Evolutionary conservation across 2,113 vertebrate species (phyloP).

Genomic region (Peromyscus maniculatus): DNA sequence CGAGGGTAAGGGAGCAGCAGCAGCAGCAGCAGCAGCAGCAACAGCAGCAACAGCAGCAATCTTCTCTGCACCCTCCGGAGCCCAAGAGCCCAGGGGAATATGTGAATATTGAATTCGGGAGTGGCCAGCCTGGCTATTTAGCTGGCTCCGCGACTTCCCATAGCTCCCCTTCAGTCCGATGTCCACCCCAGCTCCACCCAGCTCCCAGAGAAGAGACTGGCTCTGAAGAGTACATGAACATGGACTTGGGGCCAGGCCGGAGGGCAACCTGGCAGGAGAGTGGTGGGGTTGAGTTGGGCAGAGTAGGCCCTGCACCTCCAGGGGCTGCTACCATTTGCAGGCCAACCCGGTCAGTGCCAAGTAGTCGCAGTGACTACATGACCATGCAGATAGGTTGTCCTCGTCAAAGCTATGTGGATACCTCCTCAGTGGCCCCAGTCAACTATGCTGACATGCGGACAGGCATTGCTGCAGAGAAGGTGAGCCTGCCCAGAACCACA

Average conservation of each 20-base stretch:
- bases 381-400: slow-evolving; percentile 87
- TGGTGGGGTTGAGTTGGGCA: slow-evolving; percentile 64
- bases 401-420: slow-evolving; percentile 83
- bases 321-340: slow-evolving; percentile 63
- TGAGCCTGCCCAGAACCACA: slow-evolving; percentile 58
- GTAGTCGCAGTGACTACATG: slow-evolving; percentile 88
- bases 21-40: slow-evolving; percentile 74
- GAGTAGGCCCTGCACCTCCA: slow-evolving; percentile 71
- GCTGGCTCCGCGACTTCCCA: slow-evolving; percentile 66
- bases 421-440: slow-evolving; percentile 78
- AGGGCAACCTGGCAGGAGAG: slow-evolving; percentile 80
- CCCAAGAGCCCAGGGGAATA: slow-evolving; percentile 94
- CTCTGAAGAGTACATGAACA: slow-evolving; percentile 92
- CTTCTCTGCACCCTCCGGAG: slow-evolving; percentile 86
- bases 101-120: slow-evolving; percentile 92
- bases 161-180: slow-evolving; percentile 76
- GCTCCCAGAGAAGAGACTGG: slow-evolving; percentile 78
- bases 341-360: slow-evolving; percentile 75
- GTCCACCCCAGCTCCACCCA: slow-evolving; percentile 76
- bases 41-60: slow-evolving; percentile 63
- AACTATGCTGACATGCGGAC: slow-evolving; percentile 86
- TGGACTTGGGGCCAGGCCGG: slow-evolving; percentile 88
- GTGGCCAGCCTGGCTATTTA: slow-evolving; percentile 86
- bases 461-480: slow-evolving; percentile 73
- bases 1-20: slow-evolving; percentile 89